Conservation (phyloP, 2,888 invertebrate genomes). For the Chrysolina americana region DNA sequence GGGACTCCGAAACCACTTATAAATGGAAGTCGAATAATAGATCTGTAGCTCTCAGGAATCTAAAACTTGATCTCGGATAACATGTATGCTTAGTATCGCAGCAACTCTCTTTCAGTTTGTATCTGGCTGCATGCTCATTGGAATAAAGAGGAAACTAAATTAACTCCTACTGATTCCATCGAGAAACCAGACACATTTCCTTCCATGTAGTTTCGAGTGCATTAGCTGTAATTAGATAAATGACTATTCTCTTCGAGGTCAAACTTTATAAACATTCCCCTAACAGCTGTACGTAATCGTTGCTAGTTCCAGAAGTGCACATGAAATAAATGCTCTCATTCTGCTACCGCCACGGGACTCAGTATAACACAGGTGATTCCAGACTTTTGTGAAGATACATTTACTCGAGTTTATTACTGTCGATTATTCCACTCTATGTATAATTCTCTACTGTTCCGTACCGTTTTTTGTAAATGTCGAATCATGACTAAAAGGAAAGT, state of each 20-base stretch:
- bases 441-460: not conserved
- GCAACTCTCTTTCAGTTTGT: not conserved
- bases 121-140: not conserved
- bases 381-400: not conserved
- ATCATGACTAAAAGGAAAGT: too few species aligned
- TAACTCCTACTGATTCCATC: not conserved
- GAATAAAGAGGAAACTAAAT: not conserved
- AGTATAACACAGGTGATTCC: not conserved
- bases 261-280: not conserved
- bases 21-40: too few species aligned
- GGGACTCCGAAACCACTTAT: too few species aligned
- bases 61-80: not conserved
- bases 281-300: not conserved
- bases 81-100: not conserved
- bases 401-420: not conserved
- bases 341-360: not conserved
- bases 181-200: constrained; percentile 2
- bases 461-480: too few species aligned
- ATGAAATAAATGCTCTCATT: not conserved
- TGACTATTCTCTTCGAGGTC: not conserved
- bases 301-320: constrained; percentile 1
- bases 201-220: not conserved
- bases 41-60: too few species aligned
- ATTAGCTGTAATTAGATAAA: constrained; percentile 16
- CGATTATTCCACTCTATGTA: not conserved